A percentile compares a stretch with the other conserved stretches of the same genome.
These are phyloP conservation scores for Drepanosiphum platanoidis DNA, from an alignment of 2,888 invertebrate species.

Conservation along the genomic window DNA sequence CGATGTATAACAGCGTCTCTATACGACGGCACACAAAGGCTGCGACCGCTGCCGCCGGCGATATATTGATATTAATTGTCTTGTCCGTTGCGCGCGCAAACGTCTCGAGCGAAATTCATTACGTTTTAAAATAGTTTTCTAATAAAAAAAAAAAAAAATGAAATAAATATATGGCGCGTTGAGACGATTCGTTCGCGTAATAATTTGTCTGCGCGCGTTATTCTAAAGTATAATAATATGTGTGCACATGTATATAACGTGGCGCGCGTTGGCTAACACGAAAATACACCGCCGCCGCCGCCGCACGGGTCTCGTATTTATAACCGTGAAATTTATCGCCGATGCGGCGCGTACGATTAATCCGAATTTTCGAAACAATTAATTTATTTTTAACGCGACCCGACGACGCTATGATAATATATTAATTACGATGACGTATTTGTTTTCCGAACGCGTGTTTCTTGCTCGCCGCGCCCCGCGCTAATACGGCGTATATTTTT, in stretches of 20 bases:
- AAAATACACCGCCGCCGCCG: slow-evolving; percentile 14
- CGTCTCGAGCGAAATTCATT: slow-evolving; percentile 36
- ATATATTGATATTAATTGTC: slow-evolving; percentile 47
- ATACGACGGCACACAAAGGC: neutral
- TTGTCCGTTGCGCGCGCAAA: slow-evolving; percentile 11
- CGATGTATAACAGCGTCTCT: too few relatives aligned
- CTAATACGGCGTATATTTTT: too few relatives aligned
- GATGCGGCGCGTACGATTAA: neutral
- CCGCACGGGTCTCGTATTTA: slow-evolving; percentile 6
- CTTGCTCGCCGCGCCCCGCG: too few relatives aligned
- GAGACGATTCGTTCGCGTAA: neutral
- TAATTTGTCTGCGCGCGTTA: slow-evolving; percentile 19
- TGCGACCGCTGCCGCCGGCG: neutral
- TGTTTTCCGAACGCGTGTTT: neutral
- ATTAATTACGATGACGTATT: neutral
- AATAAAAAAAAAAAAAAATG: slow-evolving; percentile 7
- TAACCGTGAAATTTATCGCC: slow-evolving; percentile 39
- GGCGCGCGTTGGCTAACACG: neutral
- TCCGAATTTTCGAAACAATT: slow-evolving; percentile 35
- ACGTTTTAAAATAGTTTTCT: slow-evolving; percentile 43
- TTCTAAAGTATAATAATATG: too few relatives aligned
- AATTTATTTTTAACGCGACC: slow-evolving; percentile 36
- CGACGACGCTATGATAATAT: too few relatives aligned
- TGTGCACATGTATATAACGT: too few relatives aligned
- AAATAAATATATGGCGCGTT: neutral